phyloP scores from a whole-genome alignment of 2,888 invertebrate genomes.

The Allygus modestus region DNA sequence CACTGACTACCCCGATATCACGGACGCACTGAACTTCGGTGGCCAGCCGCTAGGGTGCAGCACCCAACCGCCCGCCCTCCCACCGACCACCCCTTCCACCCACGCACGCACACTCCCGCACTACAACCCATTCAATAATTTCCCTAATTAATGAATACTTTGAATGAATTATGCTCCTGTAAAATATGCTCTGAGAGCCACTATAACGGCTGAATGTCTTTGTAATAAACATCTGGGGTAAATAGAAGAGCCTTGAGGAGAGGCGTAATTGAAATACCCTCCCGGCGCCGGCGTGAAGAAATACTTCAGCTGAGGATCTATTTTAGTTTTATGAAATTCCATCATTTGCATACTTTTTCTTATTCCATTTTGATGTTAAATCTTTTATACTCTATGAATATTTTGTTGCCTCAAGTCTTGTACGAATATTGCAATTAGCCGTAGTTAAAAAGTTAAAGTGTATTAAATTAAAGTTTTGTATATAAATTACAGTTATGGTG shows the following conservation, averaged over 20 bases:
- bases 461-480: too few species aligned
- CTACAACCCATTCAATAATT: conserved; percentile 49
- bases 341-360: conserved; percentile 1
- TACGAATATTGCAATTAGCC: not conserved
- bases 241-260: not conserved
- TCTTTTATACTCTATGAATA: not conserved
- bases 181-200: not conserved
- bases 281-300: not conserved
- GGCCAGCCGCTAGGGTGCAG: conserved; percentile 3
- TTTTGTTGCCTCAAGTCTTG: not conserved
- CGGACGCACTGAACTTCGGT: conserved; percentile 2
- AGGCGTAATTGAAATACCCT: conserved; percentile 24
- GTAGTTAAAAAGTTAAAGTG: too few species aligned
- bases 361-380: not conserved
- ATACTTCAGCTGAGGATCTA: conserved; percentile 16
- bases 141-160: conserved; percentile 45
- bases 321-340: conserved; percentile 31
- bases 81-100: conserved; percentile 26
- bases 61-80: conserved; percentile 29
- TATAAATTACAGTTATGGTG: too few species aligned
- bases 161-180: conserved; percentile 4
- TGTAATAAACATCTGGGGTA: conserved; percentile 7
- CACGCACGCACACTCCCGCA: conserved; percentile 25
- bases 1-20: conserved; percentile 3
- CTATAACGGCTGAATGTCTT: not conserved